Evolutionary conservation across 2,797 vertebrate genomes (phyloP).

Genomic region (Siniperca scherzeri): DNA sequence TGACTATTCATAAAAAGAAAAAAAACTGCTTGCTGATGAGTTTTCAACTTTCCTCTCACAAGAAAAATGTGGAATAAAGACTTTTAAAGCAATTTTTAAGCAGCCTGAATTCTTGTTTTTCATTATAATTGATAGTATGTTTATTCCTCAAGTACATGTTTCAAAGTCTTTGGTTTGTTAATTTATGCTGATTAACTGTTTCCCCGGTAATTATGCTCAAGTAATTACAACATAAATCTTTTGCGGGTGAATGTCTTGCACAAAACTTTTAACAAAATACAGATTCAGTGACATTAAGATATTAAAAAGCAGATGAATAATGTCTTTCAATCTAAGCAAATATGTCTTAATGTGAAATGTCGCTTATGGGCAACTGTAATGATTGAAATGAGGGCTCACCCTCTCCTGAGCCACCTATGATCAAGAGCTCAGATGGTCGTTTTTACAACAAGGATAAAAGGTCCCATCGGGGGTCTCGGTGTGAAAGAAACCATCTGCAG

Average conservation of each 20-base stretch:
- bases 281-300: constrained; percentile 46
- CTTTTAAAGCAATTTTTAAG: constrained; percentile 20
- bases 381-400: constrained; percentile 34
- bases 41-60: constrained; percentile 31
- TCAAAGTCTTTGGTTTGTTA: constrained; percentile 67
- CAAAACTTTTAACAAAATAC: constrained; percentile 49
- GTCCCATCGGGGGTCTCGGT: constrained; percentile 38
- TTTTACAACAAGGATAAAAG: constrained; percentile 60
- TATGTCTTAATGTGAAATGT: constrained; percentile 39
- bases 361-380: constrained; percentile 17
- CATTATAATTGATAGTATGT: constrained; percentile 61
- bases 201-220: constrained; percentile 71
- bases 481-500: constrained; percentile 51
- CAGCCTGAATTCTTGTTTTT: constrained; percentile 51
- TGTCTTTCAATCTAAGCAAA: constrained; percentile 28
- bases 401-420: constrained; percentile 36
- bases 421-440: constrained; percentile 55
- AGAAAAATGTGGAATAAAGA: constrained; percentile 35
- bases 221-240: constrained; percentile 81
- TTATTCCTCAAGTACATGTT: constrained; percentile 61
- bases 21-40: not conserved
- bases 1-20: constrained; percentile 26
- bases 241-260: constrained; percentile 38
- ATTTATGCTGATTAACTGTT: constrained; percentile 79
- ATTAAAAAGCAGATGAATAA: constrained; percentile 55